Conservation (phyloP, 2,888 invertebrate species). For the Gortyna flavago region DNA sequence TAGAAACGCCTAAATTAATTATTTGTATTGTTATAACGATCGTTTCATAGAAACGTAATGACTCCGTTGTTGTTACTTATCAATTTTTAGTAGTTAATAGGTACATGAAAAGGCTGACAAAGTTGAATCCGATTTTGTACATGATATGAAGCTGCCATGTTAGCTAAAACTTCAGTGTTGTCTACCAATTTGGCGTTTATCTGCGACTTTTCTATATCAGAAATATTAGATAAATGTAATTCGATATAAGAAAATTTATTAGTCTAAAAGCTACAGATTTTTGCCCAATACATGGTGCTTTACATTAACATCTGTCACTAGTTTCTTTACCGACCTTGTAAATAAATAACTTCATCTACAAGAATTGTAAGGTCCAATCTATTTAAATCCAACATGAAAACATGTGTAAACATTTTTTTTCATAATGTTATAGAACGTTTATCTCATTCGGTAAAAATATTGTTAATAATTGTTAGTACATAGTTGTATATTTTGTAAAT, state of each 20-base stretch:
- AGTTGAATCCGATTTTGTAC: constrained; percentile 84
- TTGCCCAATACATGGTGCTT: constrained; percentile 66
- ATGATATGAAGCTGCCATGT: constrained; percentile 76
- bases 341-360: constrained; percentile 62
- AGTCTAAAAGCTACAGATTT: constrained; percentile 53
- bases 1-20: constrained; percentile 87
- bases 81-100: constrained; percentile 87
- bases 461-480: constrained; percentile 86
- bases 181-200: constrained; percentile 63
- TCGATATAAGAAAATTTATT: constrained; percentile 52
- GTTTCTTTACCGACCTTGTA: constrained; percentile 57
- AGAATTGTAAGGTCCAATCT: constrained; percentile 76
- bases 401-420: constrained; percentile 58
- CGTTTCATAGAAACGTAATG: constrained; percentile 89
- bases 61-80: constrained; percentile 86
- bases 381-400: constrained; percentile 66
- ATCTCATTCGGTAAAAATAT: constrained; percentile 73
- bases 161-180: constrained; percentile 70
- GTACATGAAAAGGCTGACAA: constrained; percentile 89
- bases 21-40: constrained; percentile 84
- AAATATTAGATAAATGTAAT: constrained; percentile 62
- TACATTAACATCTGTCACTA: constrained; percentile 40
- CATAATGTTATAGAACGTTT: constrained; percentile 64
- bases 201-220: constrained; percentile 67
- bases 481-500: constrained; percentile 88